Percentiles rank a stretch among this genome's conserved stretches.
phyloP scores from a whole-genome alignment of 2,113 vertebrate species.

The Penelope pileata region DNA sequence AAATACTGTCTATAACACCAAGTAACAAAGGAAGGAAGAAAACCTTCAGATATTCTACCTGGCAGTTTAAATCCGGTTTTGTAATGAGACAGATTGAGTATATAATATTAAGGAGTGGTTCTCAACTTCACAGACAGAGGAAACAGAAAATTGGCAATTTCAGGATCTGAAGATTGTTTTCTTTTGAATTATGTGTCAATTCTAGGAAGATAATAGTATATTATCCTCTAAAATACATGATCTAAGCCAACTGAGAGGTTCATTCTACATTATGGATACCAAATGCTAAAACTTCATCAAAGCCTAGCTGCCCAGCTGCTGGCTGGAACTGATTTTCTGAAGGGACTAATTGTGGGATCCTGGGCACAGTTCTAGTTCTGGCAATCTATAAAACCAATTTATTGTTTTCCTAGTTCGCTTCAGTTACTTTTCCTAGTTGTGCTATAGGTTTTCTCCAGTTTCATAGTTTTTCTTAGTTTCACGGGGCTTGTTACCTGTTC shows the following conservation, averaged over 20 bases:
- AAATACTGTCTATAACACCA: neutral
- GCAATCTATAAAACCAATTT: neutral
- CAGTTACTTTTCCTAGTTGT: neutral
- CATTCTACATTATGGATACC: neutral
- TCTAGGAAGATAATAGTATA: neutral
- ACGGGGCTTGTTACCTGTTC: neutral
- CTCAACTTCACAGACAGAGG: neutral
- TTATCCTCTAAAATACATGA: neutral
- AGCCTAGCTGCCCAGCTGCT: neutral
- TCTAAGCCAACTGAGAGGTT: neutral
- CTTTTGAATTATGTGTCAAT: neutral
- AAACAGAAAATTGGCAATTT: neutral
- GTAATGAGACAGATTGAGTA: neutral
- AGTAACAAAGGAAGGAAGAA: neutral
- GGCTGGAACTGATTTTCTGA: neutral
- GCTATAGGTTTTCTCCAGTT: neutral
- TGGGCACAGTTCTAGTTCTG: neutral
- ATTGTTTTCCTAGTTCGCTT: neutral
- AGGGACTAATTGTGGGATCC: neutral
- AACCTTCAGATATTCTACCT: neutral
- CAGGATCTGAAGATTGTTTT: neutral
- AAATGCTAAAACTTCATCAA: neutral
- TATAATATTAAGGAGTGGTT: neutral
- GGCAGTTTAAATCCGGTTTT: neutral
- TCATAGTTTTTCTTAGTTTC: rapidly evolving